These are phyloP conservation scores for Spinibarbus caldwelli DNA, from an alignment of 2,797 vertebrate genomes.

Conservation along the genomic window DNA sequence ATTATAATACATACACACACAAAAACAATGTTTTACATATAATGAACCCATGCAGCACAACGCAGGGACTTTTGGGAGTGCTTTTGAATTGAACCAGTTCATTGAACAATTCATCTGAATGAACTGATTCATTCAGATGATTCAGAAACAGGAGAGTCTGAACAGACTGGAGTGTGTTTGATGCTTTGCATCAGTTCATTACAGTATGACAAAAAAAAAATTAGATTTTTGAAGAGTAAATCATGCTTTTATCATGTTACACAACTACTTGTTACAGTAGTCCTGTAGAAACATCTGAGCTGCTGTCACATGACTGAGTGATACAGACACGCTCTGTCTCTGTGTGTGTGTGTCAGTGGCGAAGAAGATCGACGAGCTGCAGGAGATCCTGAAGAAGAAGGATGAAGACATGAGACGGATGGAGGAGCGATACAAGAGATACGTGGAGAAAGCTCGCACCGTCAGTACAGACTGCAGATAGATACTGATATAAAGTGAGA, in stretches of 20 bases:
- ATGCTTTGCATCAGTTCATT: neutral
- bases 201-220: neutral
- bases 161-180: neutral
- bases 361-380: constrained; percentile 86
- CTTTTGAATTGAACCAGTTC: neutral
- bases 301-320: neutral
- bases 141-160: neutral
- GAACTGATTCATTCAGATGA: neutral
- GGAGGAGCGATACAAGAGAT: constrained; percentile 89
- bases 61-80: neutral
- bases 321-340: neutral
- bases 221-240: neutral
- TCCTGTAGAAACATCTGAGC: neutral
- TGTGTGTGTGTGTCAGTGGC: constrained; percentile 73
- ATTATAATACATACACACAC: no score
- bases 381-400: constrained; percentile 86
- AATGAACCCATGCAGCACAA: neutral
- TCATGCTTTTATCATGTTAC: neutral
- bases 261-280: no score
- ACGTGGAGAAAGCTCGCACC: constrained; percentile 85
- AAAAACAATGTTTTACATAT: no score
- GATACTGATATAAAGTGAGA: neutral
- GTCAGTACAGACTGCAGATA: constrained; percentile 68
- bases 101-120: neutral
- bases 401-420: constrained; percentile 89